phyloP scores from a whole-genome alignment of 2,888 invertebrate genomes.

The Tetragnatha montana region DNA sequence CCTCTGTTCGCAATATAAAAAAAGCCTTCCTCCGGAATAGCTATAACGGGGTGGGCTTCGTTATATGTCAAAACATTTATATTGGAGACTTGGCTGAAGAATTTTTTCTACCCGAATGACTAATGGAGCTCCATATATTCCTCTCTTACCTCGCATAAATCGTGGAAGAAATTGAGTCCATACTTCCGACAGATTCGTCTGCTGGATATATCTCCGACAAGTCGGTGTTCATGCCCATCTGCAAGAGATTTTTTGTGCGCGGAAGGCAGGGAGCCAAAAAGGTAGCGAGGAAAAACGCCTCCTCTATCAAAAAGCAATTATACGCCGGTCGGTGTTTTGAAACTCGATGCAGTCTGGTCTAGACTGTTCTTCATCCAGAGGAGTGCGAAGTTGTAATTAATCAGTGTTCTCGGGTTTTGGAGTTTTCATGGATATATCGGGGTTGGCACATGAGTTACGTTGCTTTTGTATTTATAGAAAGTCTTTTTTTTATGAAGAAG shows the following conservation, averaged over 20 bases:
- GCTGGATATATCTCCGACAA: constrained; percentile 7
- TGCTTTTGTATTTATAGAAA: no score
- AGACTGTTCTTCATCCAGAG: no score
- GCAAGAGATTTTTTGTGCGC: not conserved
- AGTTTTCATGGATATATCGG: no score
- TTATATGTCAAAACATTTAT: constrained; percentile 42
- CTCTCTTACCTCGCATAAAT: constrained; percentile 3
- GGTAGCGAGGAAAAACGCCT: not conserved
- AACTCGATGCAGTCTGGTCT: no score
- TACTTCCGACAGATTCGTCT: not conserved
- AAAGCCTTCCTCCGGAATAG: not conserved
- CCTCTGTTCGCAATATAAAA: not conserved
- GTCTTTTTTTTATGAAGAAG: no score
- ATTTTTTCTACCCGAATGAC: constrained; percentile 17
- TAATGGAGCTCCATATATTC: constrained; percentile 55
- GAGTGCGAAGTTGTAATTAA: no score
- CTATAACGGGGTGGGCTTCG: not conserved
- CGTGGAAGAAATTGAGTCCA: not conserved
- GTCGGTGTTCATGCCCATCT: not conserved
- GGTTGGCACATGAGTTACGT: no score
- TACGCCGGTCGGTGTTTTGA: no score
- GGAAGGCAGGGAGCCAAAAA: constrained; percentile 18
- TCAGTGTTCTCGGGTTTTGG: no score
- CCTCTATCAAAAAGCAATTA: not conserved
- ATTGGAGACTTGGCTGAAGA: constrained; percentile 4